Evolutionary conservation across 1,140 invertebrate genomes (phyloP), one percentile per base, ranked within the genome.

Genomic region (Brachionus manjavacas): DNA sequence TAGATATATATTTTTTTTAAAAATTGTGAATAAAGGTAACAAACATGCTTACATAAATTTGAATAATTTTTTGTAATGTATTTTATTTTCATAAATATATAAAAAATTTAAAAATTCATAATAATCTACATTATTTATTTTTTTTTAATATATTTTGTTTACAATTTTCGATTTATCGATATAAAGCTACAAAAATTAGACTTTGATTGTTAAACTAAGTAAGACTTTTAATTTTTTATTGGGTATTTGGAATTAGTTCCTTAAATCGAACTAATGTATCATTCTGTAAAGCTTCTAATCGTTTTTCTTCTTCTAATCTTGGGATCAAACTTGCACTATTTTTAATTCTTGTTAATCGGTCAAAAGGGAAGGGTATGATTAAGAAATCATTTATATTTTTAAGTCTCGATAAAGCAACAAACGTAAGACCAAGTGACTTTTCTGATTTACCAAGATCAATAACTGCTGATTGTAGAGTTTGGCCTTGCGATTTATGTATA

Each of bases 361-460:
- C 55, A 64, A n/a, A 64, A 64, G 55, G 20, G 16, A 60, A 60
- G 8, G 8, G 55, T 16, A 23, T n/a, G 11, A n/a, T 64, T 64
- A 64, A 64, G 55, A 64, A 64, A 64, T n/a, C 11, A 16, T 64
- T 64, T 64, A 64, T 64, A 64, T 64, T 64, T 64, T 64, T 64
- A n/a, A 64, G 55, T 64, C 55, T 64, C 14, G 55, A 64, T 64
- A 64, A 25, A 9, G 23, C 8, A n/a, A 64, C 55, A 64, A n/a
- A 64, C 16, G 16, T 64, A n/a, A 64, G 6, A 64, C 55, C 55
- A 16, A 64, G 55, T 64, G 55, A 46, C 20, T 25, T 64, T 64
- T 64, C 55, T 64, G 9, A 64, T n/a, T 64, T 64, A 16, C 55
- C 16, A 12, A 64, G 9, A 20, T 64, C 16, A 25, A 64, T 64